These are phyloP conservation scores for Syritta pipiens DNA, from an alignment of 2,888 invertebrate genomes.

Conservation along the genomic window DNA sequence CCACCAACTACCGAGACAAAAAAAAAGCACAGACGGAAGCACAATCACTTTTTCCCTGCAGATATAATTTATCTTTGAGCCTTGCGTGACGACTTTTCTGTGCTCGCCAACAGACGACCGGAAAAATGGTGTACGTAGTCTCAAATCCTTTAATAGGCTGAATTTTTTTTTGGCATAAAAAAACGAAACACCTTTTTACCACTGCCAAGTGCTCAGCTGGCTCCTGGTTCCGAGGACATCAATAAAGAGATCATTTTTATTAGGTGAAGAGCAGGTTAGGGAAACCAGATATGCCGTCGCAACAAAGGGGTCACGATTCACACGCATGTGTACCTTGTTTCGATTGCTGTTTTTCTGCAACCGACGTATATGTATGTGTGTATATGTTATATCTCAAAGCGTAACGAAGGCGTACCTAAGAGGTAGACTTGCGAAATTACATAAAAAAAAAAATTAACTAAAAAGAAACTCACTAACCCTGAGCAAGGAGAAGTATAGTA, in stretches of 20 bases:
- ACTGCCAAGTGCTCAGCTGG: constrained; percentile 50
- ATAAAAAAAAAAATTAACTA: constrained; percentile 11
- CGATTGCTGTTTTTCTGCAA: constrained; percentile 24
- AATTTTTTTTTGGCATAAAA: constrained; percentile 40
- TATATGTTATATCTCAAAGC: constrained; percentile 40
- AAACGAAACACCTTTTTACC: constrained; percentile 5
- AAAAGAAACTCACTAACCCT: constrained; percentile 50
- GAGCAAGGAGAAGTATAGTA: constrained; percentile 42
- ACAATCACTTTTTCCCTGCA: constrained; percentile 59
- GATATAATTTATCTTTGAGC: constrained; percentile 54
- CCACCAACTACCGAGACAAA: neutral
- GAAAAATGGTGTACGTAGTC: constrained; percentile 48
- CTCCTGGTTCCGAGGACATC: constrained; percentile 68
- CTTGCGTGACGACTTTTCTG: constrained; percentile 63
- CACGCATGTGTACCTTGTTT: constrained; percentile 63
- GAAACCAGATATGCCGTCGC: constrained; percentile 39
- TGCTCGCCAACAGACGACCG: constrained; percentile 1
- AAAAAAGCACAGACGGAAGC: constrained; percentile 10
- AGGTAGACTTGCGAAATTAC: constrained; percentile 38
- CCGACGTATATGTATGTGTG: neutral
- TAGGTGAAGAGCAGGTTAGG: constrained; percentile 65
- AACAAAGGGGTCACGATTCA: constrained; percentile 47
- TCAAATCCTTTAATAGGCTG: constrained; percentile 40
- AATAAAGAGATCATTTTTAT: constrained; percentile 70
- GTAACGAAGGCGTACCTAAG: constrained; percentile 52